Base-by-base conservation (phyloP, 2,888 invertebrate genomes). In the Cotesia congregata region DNA sequence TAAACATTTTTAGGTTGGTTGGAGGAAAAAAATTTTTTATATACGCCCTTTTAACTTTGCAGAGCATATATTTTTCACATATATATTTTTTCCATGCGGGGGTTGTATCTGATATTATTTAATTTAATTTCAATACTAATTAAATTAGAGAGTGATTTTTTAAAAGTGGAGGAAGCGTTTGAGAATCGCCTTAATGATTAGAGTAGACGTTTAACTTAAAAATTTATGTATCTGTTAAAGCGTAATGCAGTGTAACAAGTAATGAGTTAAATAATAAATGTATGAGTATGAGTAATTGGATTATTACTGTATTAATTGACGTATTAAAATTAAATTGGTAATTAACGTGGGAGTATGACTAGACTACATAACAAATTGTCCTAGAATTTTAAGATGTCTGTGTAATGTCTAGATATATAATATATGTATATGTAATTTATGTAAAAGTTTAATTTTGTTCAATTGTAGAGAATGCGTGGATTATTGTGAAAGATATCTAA, bases 281-380 rank as follows among this genome's bases (percentile, higher is more conserved):
- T 50, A 50, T 50, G 50, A 50, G 50, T 50, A 50, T 41, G 15
- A 17, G 41, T 4, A 68, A 30, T 30, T 30, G 9, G 38, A 17
- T 17, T 17, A 68, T 41, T 30, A 68, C 15, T 67, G 30, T 41
- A 12, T 41, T 68, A 40, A 41, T 68, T 68, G 41, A 50, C 4
- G 50, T 50, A 50, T 12, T 50, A 50, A 50, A 50, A 50, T 1
- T 12, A 78, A 72, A 77, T 72, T 38, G 62, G 62, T 60, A 75
- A 69, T 59, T n/a, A 69, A 72, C 59, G 70, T 59, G 70, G 72
- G 72, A 74, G n/a, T n/a, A 50, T 12, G 50, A 50, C 50, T 50
- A 50, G 50, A 50, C 12, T 50, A 50, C 50, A 50, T 80, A 75
- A 72, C 76, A 60, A 60, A 50, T 12, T 50, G 50, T 50, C 12